These are phyloP conservation scores for Megalurothrips usitatus DNA, from an alignment of 2,888 invertebrate species.

Conservation along the genomic window DNA sequence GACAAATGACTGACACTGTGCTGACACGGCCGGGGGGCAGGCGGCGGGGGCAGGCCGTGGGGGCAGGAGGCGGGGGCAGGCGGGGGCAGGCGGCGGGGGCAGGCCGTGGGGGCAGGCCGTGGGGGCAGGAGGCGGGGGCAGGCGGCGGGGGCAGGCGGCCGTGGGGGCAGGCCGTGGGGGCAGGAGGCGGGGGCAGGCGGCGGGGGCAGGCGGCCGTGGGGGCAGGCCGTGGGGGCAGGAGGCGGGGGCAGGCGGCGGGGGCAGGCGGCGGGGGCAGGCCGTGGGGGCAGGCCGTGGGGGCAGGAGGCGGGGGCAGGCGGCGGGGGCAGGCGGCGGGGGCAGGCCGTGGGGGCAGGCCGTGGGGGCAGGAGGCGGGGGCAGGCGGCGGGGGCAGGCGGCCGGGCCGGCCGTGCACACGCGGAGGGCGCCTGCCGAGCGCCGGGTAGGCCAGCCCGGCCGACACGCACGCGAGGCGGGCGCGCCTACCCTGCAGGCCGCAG, in stretches of 20 bases:
- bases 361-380: too few species aligned
- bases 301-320: too few species aligned
- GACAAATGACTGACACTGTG: too few species aligned
- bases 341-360: not conserved
- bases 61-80: not conserved
- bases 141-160: not conserved
- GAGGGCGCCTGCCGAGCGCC: not conserved
- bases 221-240: not conserved
- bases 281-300: not conserved
- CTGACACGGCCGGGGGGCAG: too few species aligned
- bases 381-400: not conserved
- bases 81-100: not conserved
- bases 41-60: not conserved
- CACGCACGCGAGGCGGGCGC: not conserved
- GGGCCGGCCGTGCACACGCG: not conserved
- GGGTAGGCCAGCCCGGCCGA: not conserved
- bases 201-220: not conserved
- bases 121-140: too few species aligned
- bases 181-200: not conserved
- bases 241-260: not conserved
- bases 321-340: not conserved
- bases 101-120: not conserved
- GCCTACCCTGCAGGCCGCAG: not conserved
- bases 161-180: not conserved
- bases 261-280: not conserved